Percentiles rank a stretch among this genome's conserved stretches.
Evolutionary conservation across 2,113 vertebrate species (phyloP).

Genomic region (Pristiophorus japonicus): DNA sequence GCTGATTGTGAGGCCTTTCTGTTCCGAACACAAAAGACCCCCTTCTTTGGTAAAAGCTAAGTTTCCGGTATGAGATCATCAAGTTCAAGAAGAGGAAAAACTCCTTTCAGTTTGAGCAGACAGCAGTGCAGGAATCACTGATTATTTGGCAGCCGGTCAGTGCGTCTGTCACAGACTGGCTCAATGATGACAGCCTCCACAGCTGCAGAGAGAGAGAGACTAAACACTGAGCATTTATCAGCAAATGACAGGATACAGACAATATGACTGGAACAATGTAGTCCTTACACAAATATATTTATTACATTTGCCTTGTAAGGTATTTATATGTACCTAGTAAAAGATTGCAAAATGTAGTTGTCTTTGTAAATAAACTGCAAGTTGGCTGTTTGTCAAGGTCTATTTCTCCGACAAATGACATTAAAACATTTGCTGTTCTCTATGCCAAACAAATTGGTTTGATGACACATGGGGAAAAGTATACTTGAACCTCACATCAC

Average conservation of each 20-base stretch:
- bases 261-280: conserved; percentile 24
- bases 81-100: conserved; percentile 67
- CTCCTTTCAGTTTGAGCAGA: conserved; percentile 52
- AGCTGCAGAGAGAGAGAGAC: conserved; percentile 51
- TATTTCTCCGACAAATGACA: not conserved
- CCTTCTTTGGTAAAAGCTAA: conserved; percentile 64
- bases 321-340: not conserved
- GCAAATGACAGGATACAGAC: conserved; percentile 48
- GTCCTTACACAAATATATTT: conserved; percentile 4
- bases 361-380: conserved; percentile 25
- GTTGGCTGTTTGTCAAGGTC: not conserved
- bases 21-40: conserved; percentile 70
- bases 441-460: not conserved
- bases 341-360: conserved; percentile 23
- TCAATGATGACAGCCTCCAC: conserved; percentile 48
- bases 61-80: conserved; percentile 76
- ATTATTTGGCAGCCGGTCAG: conserved; percentile 55
- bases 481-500: not conserved
- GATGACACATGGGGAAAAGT: not conserved
- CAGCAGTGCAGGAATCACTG: conserved; percentile 59
- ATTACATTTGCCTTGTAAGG: conserved; percentile 20
- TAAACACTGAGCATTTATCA: conserved; percentile 54
- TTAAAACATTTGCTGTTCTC: not conserved
- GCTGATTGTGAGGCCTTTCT: conserved; percentile 67
- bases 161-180: conserved; percentile 63